A percentile compares a stretch with the other conserved stretches of the same genome.
Conservation (phyloP, 1,140 invertebrate species). For the Caenorhabditis briggsae region DNA sequence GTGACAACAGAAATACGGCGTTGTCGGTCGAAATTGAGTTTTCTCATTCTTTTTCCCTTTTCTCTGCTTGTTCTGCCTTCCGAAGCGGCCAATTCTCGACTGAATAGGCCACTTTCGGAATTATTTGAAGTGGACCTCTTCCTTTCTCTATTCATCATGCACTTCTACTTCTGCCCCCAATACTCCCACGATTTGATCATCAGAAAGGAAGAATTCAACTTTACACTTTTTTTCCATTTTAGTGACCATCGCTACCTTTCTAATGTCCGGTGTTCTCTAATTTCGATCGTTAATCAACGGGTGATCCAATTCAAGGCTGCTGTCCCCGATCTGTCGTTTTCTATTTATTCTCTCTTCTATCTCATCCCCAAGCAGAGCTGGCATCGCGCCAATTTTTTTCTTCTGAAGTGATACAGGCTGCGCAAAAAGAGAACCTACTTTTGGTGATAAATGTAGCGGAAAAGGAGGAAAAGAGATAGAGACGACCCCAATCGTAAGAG, state of each 20-base stretch:
- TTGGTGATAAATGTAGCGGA: constrained; percentile 40
- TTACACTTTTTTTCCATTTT: background rate
- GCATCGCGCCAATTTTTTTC: constrained; percentile 20
- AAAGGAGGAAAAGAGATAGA: constrained; percentile 6
- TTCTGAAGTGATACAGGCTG: background rate
- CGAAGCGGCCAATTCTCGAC: constrained; percentile 50
- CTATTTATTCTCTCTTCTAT: constrained; percentile 8
- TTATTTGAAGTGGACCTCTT: constrained; percentile 53
- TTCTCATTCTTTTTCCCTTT: constrained; percentile 24
- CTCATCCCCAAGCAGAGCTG: background rate
- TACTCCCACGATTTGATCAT: constrained; percentile 42
- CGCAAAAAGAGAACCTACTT: background rate
- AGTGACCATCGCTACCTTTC: background rate
- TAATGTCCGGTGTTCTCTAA: constrained; percentile 20
- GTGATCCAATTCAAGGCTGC: constrained; percentile 31
- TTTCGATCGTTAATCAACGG: constrained; percentile 32
- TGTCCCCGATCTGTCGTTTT: constrained; percentile 24
- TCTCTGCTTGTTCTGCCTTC: constrained; percentile 35
- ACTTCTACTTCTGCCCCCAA: constrained; percentile 33
- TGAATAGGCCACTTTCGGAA: constrained; percentile 53
- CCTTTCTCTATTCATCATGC: constrained; percentile 45
- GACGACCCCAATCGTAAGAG: constrained; percentile 40
- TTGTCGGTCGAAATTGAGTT: constrained; percentile 29
- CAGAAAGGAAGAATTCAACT: background rate
- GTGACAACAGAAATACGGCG: constrained; percentile 24